Base-by-base conservation (phyloP, 2,113 vertebrate genomes). In the Lepisosteus oculatus region DNA sequence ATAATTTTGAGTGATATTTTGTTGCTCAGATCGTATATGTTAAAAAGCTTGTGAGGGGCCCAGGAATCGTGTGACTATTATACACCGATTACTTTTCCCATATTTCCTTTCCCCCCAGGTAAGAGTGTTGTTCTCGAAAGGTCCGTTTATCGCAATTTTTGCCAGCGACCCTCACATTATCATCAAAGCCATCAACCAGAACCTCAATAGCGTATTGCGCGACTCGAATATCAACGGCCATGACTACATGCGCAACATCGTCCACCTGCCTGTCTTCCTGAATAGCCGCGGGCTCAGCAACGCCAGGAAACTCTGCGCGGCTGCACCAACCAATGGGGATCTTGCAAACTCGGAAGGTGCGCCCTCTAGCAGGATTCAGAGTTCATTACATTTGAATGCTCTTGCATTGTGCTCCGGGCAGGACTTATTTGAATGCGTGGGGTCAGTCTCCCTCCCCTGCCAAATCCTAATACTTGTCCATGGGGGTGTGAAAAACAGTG, bases 201-300 rank as follows among this genome's bases (percentile, higher is more conserved):
- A 99, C 87, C 95, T 99, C 70, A 98, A 95, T 80, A 98, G 96
- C 2, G 97, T 99, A 74, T 90, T 99, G 1, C 93, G 96, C 17
- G 97, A 99, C 80, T 99, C 97, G 17, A 99, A 99, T 85, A 99
- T 99, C 83, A 99, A 99, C 2, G 97, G 97, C 3, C 97, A 99
- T 0, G 97, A 99, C 89, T 99, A 99, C 77, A 99, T 99, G 97
- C 87, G 96, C 67, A 99, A 99, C 79, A 98, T 99, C 8, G 97
- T 99, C 55, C 96, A 99, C 73, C 86, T 99, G 80, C 97, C 97
- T 0, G 96, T 99, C 1, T 99, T 99, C 77, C 95, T 99, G n/a
- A 99, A 99, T 74, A 98, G 97, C 85, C 90, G 96, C 13, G 96
- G 96, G 5, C 92, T 98, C 8, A 96, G 94, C 80, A 92, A 86